Evolutionary conservation across 2,113 vertebrate genomes (phyloP).

Genomic region (Oryzias curvinotus): DNA sequence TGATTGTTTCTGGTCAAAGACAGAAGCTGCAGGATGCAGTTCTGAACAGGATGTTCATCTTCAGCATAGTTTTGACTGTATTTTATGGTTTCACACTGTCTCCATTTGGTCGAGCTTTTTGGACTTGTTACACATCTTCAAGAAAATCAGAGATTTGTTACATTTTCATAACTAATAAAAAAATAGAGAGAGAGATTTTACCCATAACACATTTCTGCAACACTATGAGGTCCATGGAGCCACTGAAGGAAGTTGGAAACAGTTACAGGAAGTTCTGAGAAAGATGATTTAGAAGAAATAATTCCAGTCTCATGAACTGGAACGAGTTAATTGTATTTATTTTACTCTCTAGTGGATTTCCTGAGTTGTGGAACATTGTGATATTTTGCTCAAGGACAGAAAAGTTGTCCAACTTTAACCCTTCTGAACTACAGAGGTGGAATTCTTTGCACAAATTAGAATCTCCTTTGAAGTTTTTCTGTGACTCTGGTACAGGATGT

Average conservation of each 20-base stretch:
- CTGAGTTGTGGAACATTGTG: too few relatives aligned
- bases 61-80: slow-evolving; percentile 51
- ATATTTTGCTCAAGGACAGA: not conserved
- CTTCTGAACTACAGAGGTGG: not conserved
- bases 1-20: slow-evolving; percentile 28
- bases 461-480: not conserved
- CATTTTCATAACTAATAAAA: not conserved
- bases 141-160: not conserved
- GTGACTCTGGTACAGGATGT: not conserved
- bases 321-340: too few relatives aligned
- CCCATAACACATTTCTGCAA: not conserved
- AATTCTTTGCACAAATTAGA: not conserved
- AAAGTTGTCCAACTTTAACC: not conserved
- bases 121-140: not conserved
- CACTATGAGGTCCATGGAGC: too few relatives aligned
- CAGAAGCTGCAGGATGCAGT: slow-evolving; percentile 47
- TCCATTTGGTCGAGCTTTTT: slow-evolving; percentile 12
- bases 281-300: not conserved
- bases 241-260: too few relatives aligned
- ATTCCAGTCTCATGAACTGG: too few relatives aligned
- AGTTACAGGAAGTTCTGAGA: not conserved
- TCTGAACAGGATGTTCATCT: slow-evolving; percentile 67
- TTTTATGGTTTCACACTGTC: slow-evolving; percentile 6
- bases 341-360: too few relatives aligned
- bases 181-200: not conserved